Evolutionary conservation across 2,113 vertebrate species (phyloP).

Genomic region (Hiodon alosoides): DNA sequence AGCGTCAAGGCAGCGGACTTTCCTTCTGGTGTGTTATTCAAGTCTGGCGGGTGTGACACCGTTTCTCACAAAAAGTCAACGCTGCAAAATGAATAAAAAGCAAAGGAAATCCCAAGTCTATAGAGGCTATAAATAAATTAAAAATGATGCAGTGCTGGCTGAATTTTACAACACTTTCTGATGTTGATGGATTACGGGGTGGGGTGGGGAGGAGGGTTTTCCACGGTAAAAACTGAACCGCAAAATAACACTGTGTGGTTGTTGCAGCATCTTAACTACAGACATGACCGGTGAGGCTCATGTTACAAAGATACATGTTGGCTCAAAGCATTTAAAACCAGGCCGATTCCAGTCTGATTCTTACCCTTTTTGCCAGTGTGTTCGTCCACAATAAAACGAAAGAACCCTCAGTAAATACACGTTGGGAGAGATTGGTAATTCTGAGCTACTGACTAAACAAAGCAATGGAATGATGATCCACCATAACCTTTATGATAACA

Average conservation of each 20-base stretch:
- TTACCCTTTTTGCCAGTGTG: too few relatives aligned
- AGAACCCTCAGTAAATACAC: too few relatives aligned
- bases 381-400: too few relatives aligned
- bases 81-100: not conserved
- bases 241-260: not conserved
- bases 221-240: not conserved
- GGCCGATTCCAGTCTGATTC: too few relatives aligned
- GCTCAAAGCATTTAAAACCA: too few relatives aligned
- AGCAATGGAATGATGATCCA: too few relatives aligned
- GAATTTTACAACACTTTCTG: constrained; percentile 7
- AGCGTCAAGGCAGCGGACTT: not conserved
- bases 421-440: too few relatives aligned
- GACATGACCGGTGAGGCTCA: too few relatives aligned
- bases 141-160: constrained; percentile 2
- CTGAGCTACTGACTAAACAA: too few relatives aligned
- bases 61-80: not conserved
- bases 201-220: not conserved
- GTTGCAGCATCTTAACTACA: too few relatives aligned
- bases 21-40: not conserved
- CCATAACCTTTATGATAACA: too few relatives aligned
- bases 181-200: constrained; percentile 5
- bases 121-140: not conserved
- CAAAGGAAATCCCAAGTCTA: not conserved
- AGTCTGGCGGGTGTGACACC: not conserved
- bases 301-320: too few relatives aligned